Conservation (phyloP, 1,140 invertebrate genomes). For the Habropoda laboriosa region DNA sequence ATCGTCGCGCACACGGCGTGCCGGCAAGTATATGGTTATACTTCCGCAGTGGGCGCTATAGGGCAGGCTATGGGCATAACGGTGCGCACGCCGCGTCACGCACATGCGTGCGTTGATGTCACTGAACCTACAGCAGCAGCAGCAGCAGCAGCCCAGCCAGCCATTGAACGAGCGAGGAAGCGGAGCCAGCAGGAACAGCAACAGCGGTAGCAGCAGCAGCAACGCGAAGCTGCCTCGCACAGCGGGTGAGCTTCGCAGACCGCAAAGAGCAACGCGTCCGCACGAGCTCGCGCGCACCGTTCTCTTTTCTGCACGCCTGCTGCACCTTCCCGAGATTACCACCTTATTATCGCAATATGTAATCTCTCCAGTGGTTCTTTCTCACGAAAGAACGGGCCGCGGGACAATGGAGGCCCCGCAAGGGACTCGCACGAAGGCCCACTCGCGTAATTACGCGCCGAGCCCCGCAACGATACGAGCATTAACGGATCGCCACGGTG, state of each 20-base stretch:
- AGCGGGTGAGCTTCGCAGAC: constrained; percentile 28
- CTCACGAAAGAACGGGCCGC: constrained; percentile 48
- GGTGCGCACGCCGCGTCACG: constrained; percentile 75
- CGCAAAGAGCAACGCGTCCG: constrained; percentile 34
- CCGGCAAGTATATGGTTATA: constrained; percentile 65
- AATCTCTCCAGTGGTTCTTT: constrained; percentile 33
- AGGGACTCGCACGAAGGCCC: constrained; percentile 26
- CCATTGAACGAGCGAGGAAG: neutral
- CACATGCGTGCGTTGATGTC: constrained; percentile 76
- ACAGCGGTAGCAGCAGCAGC: neutral
- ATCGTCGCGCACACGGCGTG: constrained; percentile 60
- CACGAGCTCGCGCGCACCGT: constrained; percentile 37
- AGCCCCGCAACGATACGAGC: neutral
- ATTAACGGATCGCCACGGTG: neutral
- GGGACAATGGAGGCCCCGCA: constrained; percentile 29
- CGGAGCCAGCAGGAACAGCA: neutral
- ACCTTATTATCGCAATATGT: constrained; percentile 43
- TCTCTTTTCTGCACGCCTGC: constrained; percentile 45
- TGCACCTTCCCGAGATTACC: constrained; percentile 44
- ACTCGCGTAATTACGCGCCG: neutral
- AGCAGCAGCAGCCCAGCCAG: neutral
- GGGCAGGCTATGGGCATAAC: constrained; percentile 73
- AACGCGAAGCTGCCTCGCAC: neutral
- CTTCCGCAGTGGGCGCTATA: constrained; percentile 72
- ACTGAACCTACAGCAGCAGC: constrained; percentile 72